Evolutionary conservation across 2,113 vertebrate species (phyloP).

Genomic region (Pygoscelis antarcticus): DNA sequence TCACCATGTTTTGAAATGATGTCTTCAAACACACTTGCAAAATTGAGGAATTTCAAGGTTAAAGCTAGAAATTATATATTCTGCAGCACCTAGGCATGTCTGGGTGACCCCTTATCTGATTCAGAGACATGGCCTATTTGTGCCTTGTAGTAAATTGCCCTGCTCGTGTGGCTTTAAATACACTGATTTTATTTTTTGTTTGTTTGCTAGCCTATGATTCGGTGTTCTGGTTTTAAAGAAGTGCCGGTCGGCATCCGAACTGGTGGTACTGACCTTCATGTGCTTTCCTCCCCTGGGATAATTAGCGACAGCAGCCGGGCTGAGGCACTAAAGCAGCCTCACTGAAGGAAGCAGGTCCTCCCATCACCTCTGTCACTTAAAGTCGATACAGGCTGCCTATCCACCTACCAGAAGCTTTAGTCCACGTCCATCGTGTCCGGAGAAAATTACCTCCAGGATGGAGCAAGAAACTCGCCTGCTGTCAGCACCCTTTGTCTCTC

Average conservation of each 20-base stretch:
- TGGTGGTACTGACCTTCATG: fast-evolving
- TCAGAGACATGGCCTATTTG: neutral
- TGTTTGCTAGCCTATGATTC: neutral
- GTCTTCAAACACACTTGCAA: neutral
- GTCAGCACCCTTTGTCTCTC: slow-evolving; percentile 83
- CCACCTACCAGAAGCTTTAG: slow-evolving; percentile 76
- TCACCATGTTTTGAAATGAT: neutral
- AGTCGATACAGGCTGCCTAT: slow-evolving; percentile 50
- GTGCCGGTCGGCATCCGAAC: fast-evolving
- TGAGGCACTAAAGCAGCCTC: neutral
- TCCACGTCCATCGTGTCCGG: slow-evolving; percentile 71
- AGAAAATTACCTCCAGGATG: slow-evolving; percentile 57
- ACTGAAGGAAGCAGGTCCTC: neutral
- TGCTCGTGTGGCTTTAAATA: neutral
- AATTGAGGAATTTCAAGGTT: neutral
- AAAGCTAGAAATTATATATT: neutral
- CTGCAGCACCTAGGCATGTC: neutral
- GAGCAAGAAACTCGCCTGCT: slow-evolving; percentile 51
- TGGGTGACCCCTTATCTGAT: neutral
- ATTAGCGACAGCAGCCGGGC: neutral
- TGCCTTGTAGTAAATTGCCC: neutral
- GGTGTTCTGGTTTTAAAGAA: neutral
- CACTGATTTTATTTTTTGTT: neutral
- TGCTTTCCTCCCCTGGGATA: neutral
- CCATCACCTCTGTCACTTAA: neutral